Conservation (phyloP, 2,888 invertebrate species). For the Mechanitis mazaeus region DNA sequence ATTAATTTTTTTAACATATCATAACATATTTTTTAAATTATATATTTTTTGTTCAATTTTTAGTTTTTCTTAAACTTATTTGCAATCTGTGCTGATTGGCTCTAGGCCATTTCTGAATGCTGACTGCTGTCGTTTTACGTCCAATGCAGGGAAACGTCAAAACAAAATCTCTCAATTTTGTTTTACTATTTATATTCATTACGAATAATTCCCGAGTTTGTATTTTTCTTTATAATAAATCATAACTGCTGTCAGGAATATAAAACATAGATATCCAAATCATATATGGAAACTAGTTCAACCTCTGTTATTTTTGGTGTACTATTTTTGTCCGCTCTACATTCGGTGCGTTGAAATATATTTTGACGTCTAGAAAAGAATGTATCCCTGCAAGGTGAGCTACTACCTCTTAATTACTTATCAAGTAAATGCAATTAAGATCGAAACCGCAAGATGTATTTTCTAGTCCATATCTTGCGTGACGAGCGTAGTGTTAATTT, state of each 20-base stretch:
- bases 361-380: constrained; percentile 71
- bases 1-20: too few species aligned
- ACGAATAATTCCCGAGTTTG: constrained; percentile 34
- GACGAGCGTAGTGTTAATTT: constrained; percentile 13
- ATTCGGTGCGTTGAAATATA: constrained; percentile 68
- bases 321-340: constrained; percentile 74
- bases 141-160: constrained; percentile 50
- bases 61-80: neutral
- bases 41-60: neutral
- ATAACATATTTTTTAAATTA: too few species aligned
- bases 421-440: constrained; percentile 22
- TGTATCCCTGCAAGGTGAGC: constrained; percentile 67
- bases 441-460: constrained; percentile 13
- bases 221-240: constrained; percentile 24
- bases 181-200: constrained; percentile 45
- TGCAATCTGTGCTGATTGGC: neutral
- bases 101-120: neutral
- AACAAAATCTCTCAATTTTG: constrained; percentile 60
- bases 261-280: constrained; percentile 9
- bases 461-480: constrained; percentile 17
- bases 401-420: constrained; percentile 26
- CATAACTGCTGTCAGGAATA: constrained; percentile 1
- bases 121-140: constrained; percentile 15
- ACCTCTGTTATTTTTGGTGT: constrained; percentile 64
- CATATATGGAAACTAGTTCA: constrained; percentile 23